A percentile compares a stretch with the other conserved stretches of the same genome.
phyloP scores from a whole-genome alignment of 2,888 invertebrate species.

The Lochmaea capreae region DNA sequence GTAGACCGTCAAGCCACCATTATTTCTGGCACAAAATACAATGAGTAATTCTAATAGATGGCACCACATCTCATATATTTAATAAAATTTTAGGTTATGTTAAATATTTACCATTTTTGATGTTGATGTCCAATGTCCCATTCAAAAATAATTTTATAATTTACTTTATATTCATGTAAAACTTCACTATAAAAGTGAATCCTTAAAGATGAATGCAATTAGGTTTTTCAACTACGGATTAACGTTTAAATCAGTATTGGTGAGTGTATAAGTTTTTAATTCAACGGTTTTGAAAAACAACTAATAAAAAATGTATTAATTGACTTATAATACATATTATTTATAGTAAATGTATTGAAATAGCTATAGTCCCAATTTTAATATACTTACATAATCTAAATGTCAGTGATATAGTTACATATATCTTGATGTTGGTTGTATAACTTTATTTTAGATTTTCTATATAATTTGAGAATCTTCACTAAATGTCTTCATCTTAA shows the following conservation, averaged over 20 bases:
- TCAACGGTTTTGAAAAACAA: not conserved
- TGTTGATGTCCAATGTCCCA: not conserved
- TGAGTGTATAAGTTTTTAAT: slow-evolving; percentile 1
- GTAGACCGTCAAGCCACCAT: slow-evolving; percentile 50
- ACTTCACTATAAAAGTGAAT: not conserved
- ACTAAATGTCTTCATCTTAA: no score
- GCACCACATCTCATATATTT: not conserved
- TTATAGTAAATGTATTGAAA: no score
- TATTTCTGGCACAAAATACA: slow-evolving; percentile 39
- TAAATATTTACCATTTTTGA: slow-evolving; percentile 5
- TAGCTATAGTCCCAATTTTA: no score
- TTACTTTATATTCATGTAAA: not conserved
- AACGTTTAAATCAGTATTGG: not conserved
- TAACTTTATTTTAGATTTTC: not conserved
- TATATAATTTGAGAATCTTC: no score
- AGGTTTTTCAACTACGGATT: not conserved
- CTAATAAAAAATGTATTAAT: no score
- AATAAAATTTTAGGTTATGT: slow-evolving; percentile 25
- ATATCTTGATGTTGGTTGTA: not conserved
- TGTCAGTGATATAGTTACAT: not conserved
- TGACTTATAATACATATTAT: no score
- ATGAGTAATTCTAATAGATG: slow-evolving; percentile 12
- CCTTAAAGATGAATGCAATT: not conserved
- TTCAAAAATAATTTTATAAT: not conserved
- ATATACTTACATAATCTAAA: not conserved